Base-by-base conservation (phyloP, 53 echinoderm and acorn worm genomes). In the Holothuria scabra region DNA sequence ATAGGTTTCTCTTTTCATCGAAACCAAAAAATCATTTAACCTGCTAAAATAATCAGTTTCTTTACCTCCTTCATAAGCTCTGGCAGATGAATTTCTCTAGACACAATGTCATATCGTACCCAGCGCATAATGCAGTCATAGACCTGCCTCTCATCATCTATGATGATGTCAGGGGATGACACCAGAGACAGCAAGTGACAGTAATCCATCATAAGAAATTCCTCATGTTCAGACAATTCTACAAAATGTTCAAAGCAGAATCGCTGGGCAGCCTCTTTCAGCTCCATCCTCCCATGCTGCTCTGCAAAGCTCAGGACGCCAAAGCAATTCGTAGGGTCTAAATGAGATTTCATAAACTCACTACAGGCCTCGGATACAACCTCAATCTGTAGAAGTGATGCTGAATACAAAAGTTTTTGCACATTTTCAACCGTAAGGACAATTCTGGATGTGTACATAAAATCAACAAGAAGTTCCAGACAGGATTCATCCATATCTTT, bases 371-470 rank as follows among this genome's bases (percentile, higher is more conserved):
- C 85, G 46, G 92, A 89, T 1, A 97, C 86, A 2, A 90, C 88
- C 30, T 97, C 97, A 24, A 97, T 89, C 83, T 97, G 97, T 1
- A 94, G 88, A 46, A 97, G 81, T 6, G 94, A 94, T 35, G 93
- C 85, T 11, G 94, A 94, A 60, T 87, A 94, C 12, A 97, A 79
- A n/a, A 97, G 86, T 81, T 90, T 92, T 79, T 97, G 97, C 20
- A 97, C 97, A 46, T 94, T 97, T 67, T 97, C 97, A 13, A 93
- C 89, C 2, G 87, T 97, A 41, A 97, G 90, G 29, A 90, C 67
- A 32, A 97, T 90, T 65, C 88, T 94, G 28, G 94, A 92, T 12
- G 97, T 94, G 79, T 97, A 97, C 94, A 97, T 94, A 82, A 97
- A 97, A 62, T 75, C 66, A 48, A 97, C 80, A 20, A 97, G 78